Base-by-base conservation (phyloP, 2,888 invertebrate genomes). In the Polymixis lichenea region DNA sequence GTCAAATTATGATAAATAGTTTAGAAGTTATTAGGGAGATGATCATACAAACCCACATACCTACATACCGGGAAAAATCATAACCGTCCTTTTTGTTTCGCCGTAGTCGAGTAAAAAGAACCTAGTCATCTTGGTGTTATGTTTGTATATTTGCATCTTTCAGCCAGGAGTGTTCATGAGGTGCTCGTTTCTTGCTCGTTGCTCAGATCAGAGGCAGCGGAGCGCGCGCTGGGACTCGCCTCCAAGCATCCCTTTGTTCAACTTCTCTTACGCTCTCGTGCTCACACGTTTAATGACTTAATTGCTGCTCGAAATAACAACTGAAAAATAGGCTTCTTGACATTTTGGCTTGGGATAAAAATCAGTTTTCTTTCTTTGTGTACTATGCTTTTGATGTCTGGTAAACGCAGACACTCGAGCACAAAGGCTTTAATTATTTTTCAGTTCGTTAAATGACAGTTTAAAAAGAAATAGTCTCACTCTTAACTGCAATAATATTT, bases 241-340 rank as follows among this genome's bases (percentile, higher is more conserved):
- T 55, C 77, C 72, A 80, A 86, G 84, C 72, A 75, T 82, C 74
- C 79, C 85, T 89, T 85, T 82, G 84, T 87, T 82, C 65, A 64
- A 62, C 78, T 53, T 76, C 58, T 64, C 66, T 72, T 64, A 77
- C 69, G 68, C 79, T 71, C 86, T 83, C 65, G 51, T 83, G 78
- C 86, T 72, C 78, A 81, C 80, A 69, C 70, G 64, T 65, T 73
- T 83, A 88, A 83, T 88, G 84, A 82, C 88, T 86, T 88, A 84
- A 88, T 88, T 83, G 86, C 79, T 85, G 72, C 80, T 86, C 78
- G 75, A 82, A 82, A 84, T 87, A 83, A 86, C 75, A 78, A 80
- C 66, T 66, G 73, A 60, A 80, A 85, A 79, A 82, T 77, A 70
- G 75, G 73, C 67, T 71, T 64, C 68, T 85, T 77, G 68, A 51